Evolutionary conservation across 2,888 invertebrate species (phyloP), one percentile per base, ranked within the genome.

Genomic region (Scaeva pyrastri): DNA sequence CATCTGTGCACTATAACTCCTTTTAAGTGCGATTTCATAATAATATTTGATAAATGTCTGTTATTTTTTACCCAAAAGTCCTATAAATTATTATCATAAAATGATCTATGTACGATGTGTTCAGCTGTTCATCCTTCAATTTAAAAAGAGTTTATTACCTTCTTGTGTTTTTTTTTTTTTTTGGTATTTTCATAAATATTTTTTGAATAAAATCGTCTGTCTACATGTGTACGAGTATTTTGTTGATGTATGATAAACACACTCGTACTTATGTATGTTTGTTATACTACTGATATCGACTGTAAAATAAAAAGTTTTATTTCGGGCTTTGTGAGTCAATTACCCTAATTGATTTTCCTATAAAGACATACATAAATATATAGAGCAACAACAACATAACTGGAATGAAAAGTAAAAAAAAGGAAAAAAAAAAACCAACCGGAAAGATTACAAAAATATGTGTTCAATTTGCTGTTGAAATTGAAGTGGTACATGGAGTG

Each of bases 381-480:
- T 3, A 39, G 10, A 39, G 2, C 21, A 3, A 8, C 4, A 52
- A 14, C 23, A 52, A 52, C 52, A 68, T 12, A 48, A 41, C n/a
- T 7, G 26, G 5, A 48, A n/a, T 3, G 48, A 7, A 5, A 21
- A 26, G 2, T 12, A 60, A 23, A 60, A 36, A 36, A 41, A 36
- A 36, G 4, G 1, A 11, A 31, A 68, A 52, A 52, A 39, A 11
- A 70, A 52, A 70, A 23, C 21, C 14, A 66, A 16, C 43, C 66
- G 19, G 31, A 48, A 66, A 66, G 31, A 48, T 66, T 50, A 52
- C 68, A 52, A 48, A 68, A 52, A 52, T 68, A 52, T 52, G n/a
- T 50, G 68, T 68, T 68, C 68, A 52, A 41, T 66, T 31, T 66
- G 66, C 66, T 66, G 66, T 66, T 66, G 48, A 66, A 64, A 48